Percentiles rank a stretch among this genome's conserved stretches.
phyloP scores from a whole-genome alignment of 1,140 invertebrate genomes.

The Octopus sinensis region DNA sequence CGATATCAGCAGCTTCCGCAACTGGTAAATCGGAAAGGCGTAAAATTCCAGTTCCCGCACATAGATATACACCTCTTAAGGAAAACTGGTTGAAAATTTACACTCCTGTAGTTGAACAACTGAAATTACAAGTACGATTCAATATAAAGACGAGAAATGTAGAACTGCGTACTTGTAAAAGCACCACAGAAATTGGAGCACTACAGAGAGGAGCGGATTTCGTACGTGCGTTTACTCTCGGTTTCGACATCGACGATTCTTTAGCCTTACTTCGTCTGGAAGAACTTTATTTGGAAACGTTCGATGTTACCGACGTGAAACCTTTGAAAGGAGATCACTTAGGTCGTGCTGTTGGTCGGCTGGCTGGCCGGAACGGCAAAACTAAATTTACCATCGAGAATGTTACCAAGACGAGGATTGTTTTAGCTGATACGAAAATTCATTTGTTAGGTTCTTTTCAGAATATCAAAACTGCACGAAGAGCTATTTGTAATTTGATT shows the following conservation, averaged over 20 bases:
- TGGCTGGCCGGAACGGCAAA: constrained; percentile 94
- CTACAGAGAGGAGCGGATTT: constrained; percentile 98
- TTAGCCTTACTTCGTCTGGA: constrained; percentile 90
- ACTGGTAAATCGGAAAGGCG: constrained; percentile 49
- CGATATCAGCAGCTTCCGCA: constrained; percentile 10
- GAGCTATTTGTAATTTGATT: constrained; percentile 96
- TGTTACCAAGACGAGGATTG: constrained; percentile 96
- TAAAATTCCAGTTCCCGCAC: constrained; percentile 68
- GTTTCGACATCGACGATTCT: constrained; percentile 97
- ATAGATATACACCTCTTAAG: constrained; percentile 88
- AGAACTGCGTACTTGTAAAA: constrained; percentile 69
- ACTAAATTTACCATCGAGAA: constrained; percentile 99
- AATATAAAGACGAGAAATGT: constrained; percentile 89
- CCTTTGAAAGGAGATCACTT: constrained; percentile 92
- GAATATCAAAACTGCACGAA: constrained; percentile 91
- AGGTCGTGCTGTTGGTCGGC: constrained; percentile 88
- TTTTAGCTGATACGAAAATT: constrained; percentile 92
- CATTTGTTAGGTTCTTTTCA: constrained; percentile 97
- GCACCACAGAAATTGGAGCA: constrained; percentile 82
- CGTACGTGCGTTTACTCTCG: constrained; percentile 91
- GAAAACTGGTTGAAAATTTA: constrained; percentile 98
- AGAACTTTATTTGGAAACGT: constrained; percentile 95
- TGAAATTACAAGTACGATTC: constrained; percentile 90
- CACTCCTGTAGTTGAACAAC: constrained; percentile 90
- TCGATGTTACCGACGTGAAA: constrained; percentile 96